A percentile compares a stretch with the other conserved stretches of the same genome.
Evolutionary conservation across 2,113 vertebrate species (phyloP).

Genomic region (Nannospalax galili): DNA sequence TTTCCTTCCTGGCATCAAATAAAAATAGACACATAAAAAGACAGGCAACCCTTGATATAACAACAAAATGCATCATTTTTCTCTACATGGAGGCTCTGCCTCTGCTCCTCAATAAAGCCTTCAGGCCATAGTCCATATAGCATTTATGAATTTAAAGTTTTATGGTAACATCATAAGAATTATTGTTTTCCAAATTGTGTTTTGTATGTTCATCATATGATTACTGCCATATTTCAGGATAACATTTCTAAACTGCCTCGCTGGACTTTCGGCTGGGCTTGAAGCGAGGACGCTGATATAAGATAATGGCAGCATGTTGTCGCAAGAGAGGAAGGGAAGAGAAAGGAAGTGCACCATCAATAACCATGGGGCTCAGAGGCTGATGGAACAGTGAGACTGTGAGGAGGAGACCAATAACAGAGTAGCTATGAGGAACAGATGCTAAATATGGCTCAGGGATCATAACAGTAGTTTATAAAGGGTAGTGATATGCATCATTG

Average conservation of each 20-base stretch:
- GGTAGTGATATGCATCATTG: not conserved
- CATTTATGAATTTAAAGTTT: conserved; percentile 25
- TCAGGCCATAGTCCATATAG: not conserved
- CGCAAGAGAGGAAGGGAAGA: not conserved
- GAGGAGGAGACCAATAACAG: not conserved
- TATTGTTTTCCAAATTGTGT: not conserved
- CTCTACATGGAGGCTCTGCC: not conserved
- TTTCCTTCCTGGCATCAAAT: conserved; percentile 9
- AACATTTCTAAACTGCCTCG: not conserved
- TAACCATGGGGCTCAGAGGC: not conserved
- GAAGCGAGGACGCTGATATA: not conserved
- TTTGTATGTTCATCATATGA: not conserved
- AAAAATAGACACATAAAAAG: not conserved
- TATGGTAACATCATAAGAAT: not conserved
- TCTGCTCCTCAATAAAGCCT: not conserved
- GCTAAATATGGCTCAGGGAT: not conserved
- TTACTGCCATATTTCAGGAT: not conserved
- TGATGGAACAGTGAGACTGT: not conserved
- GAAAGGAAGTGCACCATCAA: not conserved
- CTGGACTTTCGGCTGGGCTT: not conserved
- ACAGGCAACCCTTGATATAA: not conserved
- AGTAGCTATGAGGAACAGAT: not conserved
- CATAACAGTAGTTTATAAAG: not conserved
- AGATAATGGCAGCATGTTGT: not conserved
- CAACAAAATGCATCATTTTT: not conserved